phyloP scores from a whole-genome alignment of 2,113 vertebrate genomes.

The Rhea americana region DNA sequence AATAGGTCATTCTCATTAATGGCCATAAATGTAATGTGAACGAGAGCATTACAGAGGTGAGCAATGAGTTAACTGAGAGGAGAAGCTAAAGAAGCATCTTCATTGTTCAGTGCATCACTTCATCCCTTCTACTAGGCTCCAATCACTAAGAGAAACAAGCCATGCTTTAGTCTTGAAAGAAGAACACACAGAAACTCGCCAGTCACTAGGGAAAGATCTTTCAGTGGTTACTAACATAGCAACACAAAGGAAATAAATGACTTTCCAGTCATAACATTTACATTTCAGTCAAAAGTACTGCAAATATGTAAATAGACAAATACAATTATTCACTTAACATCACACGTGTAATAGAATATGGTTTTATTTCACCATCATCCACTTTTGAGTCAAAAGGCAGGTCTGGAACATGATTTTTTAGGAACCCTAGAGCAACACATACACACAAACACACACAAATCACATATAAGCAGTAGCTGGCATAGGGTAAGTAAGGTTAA shows the following conservation, averaged over 20 bases:
- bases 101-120: background rate
- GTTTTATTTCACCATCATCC: background rate
- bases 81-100: constrained; percentile 12
- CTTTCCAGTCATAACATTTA: constrained; percentile 46
- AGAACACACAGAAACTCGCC: background rate
- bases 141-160: constrained; percentile 2
- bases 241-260: constrained; percentile 9
- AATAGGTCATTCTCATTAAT: background rate
- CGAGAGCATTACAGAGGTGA: background rate
- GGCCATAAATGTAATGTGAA: background rate
- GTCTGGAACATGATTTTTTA: constrained; percentile 13
- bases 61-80: background rate
- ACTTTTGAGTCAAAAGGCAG: constrained; percentile 16
- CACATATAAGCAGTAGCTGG: constrained; percentile 50
- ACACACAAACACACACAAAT: constrained; percentile 46
- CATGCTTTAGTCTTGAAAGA: background rate
- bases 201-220: background rate
- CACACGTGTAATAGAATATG: background rate
- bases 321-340: background rate
- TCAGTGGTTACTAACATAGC: background rate
- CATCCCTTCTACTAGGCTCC: background rate
- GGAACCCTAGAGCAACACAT: constrained; percentile 14
- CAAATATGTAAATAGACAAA: constrained; percentile 4
- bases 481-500: constrained; percentile 56
- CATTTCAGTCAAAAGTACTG: background rate